Evolutionary conservation across 2,113 vertebrate genomes (phyloP).

Genomic region (Callospermophilus lateralis): DNA sequence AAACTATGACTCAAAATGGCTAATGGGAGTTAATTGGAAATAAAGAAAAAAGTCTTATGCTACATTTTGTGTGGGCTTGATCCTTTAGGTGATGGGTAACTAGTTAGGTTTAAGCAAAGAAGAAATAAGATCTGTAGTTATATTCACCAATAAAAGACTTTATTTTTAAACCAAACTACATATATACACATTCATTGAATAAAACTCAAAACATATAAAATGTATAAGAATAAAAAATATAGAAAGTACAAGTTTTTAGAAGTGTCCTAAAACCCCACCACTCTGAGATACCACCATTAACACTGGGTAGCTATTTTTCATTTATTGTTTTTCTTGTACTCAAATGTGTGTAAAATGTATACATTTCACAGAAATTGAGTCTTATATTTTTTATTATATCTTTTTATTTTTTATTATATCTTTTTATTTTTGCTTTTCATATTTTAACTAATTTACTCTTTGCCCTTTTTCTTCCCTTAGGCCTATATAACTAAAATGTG

Average conservation of each 20-base stretch:
- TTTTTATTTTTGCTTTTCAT: not conserved
- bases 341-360: not conserved
- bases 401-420: not conserved
- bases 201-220: conserved; percentile 30
- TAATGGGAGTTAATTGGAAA: not conserved
- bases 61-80: not conserved
- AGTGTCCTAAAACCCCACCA: not conserved
- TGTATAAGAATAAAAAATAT: not conserved
- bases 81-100: not conserved
- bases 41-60: not conserved
- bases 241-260: not conserved
- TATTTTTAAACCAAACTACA: not conserved
- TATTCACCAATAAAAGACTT: not conserved
- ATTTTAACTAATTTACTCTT: not conserved
- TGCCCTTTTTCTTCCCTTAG: not conserved
- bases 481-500: not conserved
- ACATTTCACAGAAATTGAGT: not conserved
- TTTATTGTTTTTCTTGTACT: not conserved
- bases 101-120: not conserved
- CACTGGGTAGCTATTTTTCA: not conserved
- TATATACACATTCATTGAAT: not conserved
- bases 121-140: not conserved
- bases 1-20: not conserved
- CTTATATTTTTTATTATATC: not conserved
- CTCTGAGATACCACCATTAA: not conserved